Evolutionary conservation across 2,113 vertebrate species (phyloP).

Genomic region (Numida meleagris): DNA sequence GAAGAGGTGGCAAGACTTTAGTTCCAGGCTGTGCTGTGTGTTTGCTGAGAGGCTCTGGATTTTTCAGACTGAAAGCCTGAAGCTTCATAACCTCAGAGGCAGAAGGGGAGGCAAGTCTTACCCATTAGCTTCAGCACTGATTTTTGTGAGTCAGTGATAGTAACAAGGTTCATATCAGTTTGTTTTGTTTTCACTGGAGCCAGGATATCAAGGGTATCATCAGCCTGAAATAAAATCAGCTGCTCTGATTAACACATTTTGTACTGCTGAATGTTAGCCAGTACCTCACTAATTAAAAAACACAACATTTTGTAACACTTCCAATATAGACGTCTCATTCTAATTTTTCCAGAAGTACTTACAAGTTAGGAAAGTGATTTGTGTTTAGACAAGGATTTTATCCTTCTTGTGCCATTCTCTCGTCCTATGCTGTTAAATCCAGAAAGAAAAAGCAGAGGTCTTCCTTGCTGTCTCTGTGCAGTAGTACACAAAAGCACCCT

Average conservation of each 20-base stretch:
- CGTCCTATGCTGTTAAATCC: not conserved
- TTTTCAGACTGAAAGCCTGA: not conserved
- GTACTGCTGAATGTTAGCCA: constrained; percentile 2
- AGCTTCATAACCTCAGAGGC: not conserved
- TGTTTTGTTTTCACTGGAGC: constrained; percentile 31
- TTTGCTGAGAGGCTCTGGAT: not conserved
- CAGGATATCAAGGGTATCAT: not conserved
- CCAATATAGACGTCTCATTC: constrained; percentile 20
- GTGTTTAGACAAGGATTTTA: constrained; percentile 2
- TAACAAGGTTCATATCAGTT: not conserved
- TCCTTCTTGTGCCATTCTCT: not conserved
- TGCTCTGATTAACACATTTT: constrained; percentile 3
- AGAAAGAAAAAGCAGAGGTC: not conserved
- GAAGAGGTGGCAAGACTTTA: constrained; percentile 44
- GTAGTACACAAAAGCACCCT: not conserved
- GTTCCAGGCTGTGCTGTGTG: not conserved
- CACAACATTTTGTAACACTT: constrained; percentile 1
- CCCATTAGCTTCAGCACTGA: not conserved
- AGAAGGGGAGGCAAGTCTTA: not conserved
- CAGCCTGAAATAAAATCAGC: constrained; percentile 42
- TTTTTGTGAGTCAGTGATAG: constrained; percentile 23
- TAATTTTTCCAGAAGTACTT: constrained; percentile 9
- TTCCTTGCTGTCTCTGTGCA: not conserved
- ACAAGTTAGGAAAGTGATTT: not conserved
- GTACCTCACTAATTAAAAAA: not conserved